Percentiles rank a stretch among this genome's conserved stretches.
Evolutionary conservation across 2,797 vertebrate species (phyloP).

Genomic region (Karalla daura): DNA sequence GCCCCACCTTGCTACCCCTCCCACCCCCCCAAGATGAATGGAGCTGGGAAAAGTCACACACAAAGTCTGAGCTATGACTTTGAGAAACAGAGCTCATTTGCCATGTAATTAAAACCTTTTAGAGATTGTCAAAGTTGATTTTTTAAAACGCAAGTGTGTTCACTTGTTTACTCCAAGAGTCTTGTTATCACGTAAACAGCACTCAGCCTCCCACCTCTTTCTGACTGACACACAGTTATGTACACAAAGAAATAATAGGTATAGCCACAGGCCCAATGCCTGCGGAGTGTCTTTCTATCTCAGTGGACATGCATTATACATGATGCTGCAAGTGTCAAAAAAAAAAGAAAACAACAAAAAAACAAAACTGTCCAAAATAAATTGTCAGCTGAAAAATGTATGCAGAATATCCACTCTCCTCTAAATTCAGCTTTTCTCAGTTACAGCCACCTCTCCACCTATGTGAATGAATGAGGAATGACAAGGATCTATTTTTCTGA

Average conservation of each 20-base stretch:
- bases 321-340: constrained; percentile 19
- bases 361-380: constrained; percentile 11
- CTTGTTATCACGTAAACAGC: constrained; percentile 1
- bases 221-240: constrained; percentile 5
- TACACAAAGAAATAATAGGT: constrained; percentile 25
- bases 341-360: not conserved
- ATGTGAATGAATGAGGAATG: not conserved
- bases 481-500: not conserved
- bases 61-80: constrained; percentile 31
- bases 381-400: constrained; percentile 12
- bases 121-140: constrained; percentile 19
- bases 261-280: constrained; percentile 19
- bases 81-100: constrained; percentile 22
- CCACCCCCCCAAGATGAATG: constrained; percentile 19
- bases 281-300: constrained; percentile 30
- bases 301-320: constrained; percentile 44
- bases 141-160: not conserved
- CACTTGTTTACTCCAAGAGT: not conserved
- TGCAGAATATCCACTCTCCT: not conserved
- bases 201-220: not conserved
- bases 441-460: not conserved
- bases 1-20: not conserved
- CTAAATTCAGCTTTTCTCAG: constrained; percentile 3
- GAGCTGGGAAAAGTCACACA: constrained; percentile 27
- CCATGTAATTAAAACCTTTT: constrained; percentile 35